Evolutionary conservation across 2,113 vertebrate species (phyloP).

Genomic region (Orientallactaga bullata): DNA sequence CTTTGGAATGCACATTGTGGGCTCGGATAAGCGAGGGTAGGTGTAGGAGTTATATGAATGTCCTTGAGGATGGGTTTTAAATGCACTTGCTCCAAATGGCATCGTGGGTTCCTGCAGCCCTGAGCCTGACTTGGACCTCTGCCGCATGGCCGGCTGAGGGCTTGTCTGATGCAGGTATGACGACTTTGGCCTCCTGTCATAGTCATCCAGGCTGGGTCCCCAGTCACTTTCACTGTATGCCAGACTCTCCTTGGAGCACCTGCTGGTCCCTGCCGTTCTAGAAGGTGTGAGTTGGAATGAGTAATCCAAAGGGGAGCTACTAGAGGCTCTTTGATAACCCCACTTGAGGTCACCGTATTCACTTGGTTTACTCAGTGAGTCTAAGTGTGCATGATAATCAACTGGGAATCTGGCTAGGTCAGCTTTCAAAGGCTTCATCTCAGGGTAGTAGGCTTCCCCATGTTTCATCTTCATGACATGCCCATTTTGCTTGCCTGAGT

Average conservation of each 20-base stretch:
- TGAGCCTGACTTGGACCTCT: conserved; percentile 96
- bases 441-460: conserved; percentile 91
- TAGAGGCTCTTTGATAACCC: conserved; percentile 88
- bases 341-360: conserved; percentile 88
- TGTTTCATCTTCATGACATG: conserved; percentile 89
- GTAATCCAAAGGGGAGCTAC: conserved; percentile 93
- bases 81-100: conserved; percentile 92
- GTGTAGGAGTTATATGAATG: conserved; percentile 98
- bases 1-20: conserved; percentile 92
- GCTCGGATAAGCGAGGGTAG: conserved; percentile 97
- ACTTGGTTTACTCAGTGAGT: conserved; percentile 90
- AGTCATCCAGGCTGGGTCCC: conserved; percentile 92
- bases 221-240: conserved; percentile 93
- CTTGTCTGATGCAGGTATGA: conserved; percentile 95
- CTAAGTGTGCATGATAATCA: conserved; percentile 93
- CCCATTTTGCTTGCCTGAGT: conserved; percentile 93
- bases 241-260: conserved; percentile 92
- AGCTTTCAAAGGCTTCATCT: conserved; percentile 92
- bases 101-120: conserved; percentile 96
- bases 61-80: conserved; percentile 94
- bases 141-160: conserved; percentile 95
- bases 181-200: conserved; percentile 96
- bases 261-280: conserved; percentile 91
- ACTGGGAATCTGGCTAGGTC: conserved; percentile 92
- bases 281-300: conserved; percentile 92